Conservation (phyloP, 2,797 vertebrate species). For the Pseudomugil tenellus region DNA sequence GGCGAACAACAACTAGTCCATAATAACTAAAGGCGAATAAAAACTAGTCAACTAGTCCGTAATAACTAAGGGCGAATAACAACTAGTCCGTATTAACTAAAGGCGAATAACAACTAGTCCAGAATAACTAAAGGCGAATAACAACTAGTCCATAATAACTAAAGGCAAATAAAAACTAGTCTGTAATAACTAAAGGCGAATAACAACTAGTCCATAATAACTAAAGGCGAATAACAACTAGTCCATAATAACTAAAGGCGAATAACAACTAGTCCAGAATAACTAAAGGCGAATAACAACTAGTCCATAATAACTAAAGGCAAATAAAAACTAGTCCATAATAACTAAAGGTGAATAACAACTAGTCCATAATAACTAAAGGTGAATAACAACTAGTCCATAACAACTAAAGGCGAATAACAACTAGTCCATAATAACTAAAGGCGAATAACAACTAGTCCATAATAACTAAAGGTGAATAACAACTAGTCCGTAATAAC, state of each 20-base stretch:
- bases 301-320: neutral
- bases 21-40: neutral
- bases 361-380: neutral
- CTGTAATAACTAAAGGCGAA: neutral
- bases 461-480: constrained; percentile 1
- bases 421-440: no score
- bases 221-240: no score
- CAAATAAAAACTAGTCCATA: no score
- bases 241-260: neutral
- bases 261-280: neutral
- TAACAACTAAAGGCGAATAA: no score
- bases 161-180: no score
- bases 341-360: no score
- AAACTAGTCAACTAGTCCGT: neutral
- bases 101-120: no score
- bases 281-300: no score
- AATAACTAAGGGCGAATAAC: neutral
- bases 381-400: neutral
- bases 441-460: no score
- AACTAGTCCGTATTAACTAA: neutral
- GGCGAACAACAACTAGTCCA: neutral
- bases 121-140: neutral
- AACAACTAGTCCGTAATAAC: no score
- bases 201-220: neutral
- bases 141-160: neutral